phyloP scores from a whole-genome alignment of 1,140 invertebrate genomes.

The Nasonia vitripennis region DNA sequence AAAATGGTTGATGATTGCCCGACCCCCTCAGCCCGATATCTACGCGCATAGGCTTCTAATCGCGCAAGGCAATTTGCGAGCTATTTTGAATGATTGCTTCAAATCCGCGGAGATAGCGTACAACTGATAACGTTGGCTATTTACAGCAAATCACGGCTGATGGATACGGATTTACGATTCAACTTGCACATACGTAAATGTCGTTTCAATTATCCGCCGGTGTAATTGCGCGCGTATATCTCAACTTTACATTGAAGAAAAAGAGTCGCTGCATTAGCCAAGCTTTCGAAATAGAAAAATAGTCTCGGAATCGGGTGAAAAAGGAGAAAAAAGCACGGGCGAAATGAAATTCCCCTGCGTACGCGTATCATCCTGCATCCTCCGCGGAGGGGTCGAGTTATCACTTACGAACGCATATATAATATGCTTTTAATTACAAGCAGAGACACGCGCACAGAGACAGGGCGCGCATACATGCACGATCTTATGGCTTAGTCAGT shows the following conservation, averaged over 20 bases:
- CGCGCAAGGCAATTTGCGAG: background rate
- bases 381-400: background rate
- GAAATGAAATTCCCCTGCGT: too few relatives aligned
- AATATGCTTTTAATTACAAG: conserved; percentile 47
- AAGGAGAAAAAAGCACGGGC: background rate
- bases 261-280: too few relatives aligned
- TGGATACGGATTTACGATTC: background rate
- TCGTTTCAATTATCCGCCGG: background rate
- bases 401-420: background rate
- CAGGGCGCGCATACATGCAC: background rate
- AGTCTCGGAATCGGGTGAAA: background rate
- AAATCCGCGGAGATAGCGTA: background rate
- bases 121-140: background rate
- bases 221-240: background rate
- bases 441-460: background rate
- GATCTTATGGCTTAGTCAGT: too few relatives aligned
- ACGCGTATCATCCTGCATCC: background rate
- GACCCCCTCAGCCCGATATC: too few relatives aligned
- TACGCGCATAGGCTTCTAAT: background rate
- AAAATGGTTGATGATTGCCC: too few relatives aligned
- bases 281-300: background rate
- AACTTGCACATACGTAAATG: background rate
- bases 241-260: too few relatives aligned
- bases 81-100: background rate
- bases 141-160: background rate